These are phyloP conservation scores for Margarornis squamiger DNA, from an alignment of 2,797 vertebrate species.

Conservation along the genomic window DNA sequence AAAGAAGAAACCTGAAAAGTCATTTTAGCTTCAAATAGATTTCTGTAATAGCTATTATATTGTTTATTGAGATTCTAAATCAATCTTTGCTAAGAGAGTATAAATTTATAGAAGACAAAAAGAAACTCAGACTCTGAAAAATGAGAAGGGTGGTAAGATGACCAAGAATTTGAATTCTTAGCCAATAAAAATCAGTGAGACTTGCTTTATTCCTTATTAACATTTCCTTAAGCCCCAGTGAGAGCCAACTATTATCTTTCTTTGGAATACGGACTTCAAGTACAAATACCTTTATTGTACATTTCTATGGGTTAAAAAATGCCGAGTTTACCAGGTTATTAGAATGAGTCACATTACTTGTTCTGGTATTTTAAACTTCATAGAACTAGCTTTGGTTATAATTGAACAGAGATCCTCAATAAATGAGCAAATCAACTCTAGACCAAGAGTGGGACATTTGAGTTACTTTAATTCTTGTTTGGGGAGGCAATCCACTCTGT, in stretches of 20 bases:
- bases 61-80: not conserved
- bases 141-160: not conserved
- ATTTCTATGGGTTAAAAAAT: not conserved
- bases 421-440: not conserved
- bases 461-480: not conserved
- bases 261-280: not conserved
- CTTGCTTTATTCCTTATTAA: not conserved
- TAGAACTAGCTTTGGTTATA: slow-evolving; percentile 25
- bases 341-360: not conserved
- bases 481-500: not conserved
- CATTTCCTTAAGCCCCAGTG: not conserved
- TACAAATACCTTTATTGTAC: not conserved
- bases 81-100: not conserved
- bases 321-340: not conserved
- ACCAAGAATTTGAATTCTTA: not conserved
- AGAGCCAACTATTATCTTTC: not conserved
- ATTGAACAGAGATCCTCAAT: not conserved
- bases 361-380: not conserved
- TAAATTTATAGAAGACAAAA: not conserved
- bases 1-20: not conserved
- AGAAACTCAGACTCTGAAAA: not conserved
- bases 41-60: not conserved
- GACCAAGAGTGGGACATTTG: not conserved
- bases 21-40: not conserved
- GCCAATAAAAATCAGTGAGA: not conserved